Evolutionary conservation across 2,888 invertebrate species (phyloP).

Genomic region (Allacma fusca): DNA sequence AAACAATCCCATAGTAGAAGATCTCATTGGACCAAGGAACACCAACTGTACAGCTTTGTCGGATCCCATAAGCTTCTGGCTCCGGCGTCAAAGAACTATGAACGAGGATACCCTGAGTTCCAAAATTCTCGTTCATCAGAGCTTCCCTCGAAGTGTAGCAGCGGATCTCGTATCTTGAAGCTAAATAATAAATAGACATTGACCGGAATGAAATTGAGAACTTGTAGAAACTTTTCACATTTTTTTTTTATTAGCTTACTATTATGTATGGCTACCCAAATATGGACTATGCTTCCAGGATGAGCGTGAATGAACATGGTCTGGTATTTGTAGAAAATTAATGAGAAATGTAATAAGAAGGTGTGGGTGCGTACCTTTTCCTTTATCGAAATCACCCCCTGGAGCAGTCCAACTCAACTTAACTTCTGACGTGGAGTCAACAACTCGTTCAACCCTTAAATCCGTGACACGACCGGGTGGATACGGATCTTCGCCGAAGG

Average conservation of each 20-base stretch:
- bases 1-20: conserved; percentile 63
- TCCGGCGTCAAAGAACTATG: conserved; percentile 61
- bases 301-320: background rate
- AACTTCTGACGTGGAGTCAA: conserved; percentile 62
- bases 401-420: conserved; percentile 64
- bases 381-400: conserved; percentile 63
- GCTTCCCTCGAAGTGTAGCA: conserved; percentile 62
- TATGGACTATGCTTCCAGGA: conserved; percentile 11
- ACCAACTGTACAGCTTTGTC: conserved; percentile 61
- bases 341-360: conserved; percentile 37
- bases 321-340: conserved; percentile 32
- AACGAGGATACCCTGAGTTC: conserved; percentile 61
- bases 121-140: conserved; percentile 61
- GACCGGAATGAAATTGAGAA: background rate
- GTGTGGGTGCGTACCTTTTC: conserved; percentile 61
- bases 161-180: conserved; percentile 62
- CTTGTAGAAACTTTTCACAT: conserved; percentile 6
- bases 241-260: background rate
- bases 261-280: background rate
- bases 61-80: conserved; percentile 61
- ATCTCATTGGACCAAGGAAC: conserved; percentile 62
- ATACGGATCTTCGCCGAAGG: conserved; percentile 60
- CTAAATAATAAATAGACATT: conserved; percentile 41
- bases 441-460: conserved; percentile 62
- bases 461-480: conserved; percentile 63